phyloP scores from a whole-genome alignment of 2,113 vertebrate genomes.

The Pterophyllum scalare region DNA sequence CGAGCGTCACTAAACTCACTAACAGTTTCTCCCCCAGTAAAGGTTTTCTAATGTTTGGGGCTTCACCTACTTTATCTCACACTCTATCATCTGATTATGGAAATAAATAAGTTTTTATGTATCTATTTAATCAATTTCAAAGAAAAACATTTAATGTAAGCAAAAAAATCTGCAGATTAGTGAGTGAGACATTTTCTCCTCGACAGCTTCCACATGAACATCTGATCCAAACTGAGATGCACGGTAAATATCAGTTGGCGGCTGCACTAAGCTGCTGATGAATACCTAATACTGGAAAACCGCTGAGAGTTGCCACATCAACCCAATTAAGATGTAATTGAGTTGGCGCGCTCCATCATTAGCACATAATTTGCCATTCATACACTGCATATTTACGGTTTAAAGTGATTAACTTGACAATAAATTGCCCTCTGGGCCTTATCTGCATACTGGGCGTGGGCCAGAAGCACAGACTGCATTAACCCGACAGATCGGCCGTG shows the following conservation, averaged over 20 bases:
- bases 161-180: background rate
- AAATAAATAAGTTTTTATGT: too few relatives aligned
- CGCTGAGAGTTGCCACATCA: background rate
- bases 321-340: conserved; percentile 28
- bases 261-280: background rate
- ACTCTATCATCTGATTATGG: too few relatives aligned
- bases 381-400: conserved; percentile 14
- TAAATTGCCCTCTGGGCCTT: conserved; percentile 5
- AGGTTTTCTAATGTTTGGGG: too few relatives aligned
- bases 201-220: background rate
- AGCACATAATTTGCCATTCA: conserved; percentile 22
- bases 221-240: background rate
- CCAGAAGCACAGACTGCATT: conserved; percentile 18
- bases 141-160: too few relatives aligned
- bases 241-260: background rate
- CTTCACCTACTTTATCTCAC: too few relatives aligned
- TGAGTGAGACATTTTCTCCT: background rate
- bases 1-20: too few relatives aligned
- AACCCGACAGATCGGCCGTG: background rate
- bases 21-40: too few relatives aligned
- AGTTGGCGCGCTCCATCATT: conserved; percentile 10
- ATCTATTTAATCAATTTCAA: too few relatives aligned
- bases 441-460: background rate
- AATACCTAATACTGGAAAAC: background rate
- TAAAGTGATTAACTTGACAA: conserved; percentile 14